Base-by-base conservation (phyloP, 2,888 invertebrate genomes). In the Anthrax anthrax region DNA sequence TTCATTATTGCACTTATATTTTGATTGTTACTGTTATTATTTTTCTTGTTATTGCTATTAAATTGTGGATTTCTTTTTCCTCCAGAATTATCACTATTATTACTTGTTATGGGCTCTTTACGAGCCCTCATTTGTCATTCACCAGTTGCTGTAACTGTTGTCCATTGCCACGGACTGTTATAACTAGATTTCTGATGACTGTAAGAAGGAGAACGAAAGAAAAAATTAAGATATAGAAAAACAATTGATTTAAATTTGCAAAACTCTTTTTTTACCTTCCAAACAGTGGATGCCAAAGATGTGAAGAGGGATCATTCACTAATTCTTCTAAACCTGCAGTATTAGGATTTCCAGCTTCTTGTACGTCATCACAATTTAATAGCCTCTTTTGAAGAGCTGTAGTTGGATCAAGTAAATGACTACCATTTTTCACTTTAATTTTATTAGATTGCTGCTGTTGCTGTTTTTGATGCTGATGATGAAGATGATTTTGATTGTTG, bases 271-370 rank as follows among this genome's bases (percentile, higher is more conserved):
- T 2, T 81, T 72, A 87, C 86, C 84, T 86, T 75, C 85, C 83
- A 65, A 87, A 87, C 42, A 87, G 73, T 46, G 87, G 87, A 71
- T 87, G 86, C 87, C 87, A 87, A 43, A 87, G 70, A 53, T 82
- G 81, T 57, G 80, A 75, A 56, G 80, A 76, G 42, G 78, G 72
- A 53, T 75, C 75, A 48, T 71, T 67, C 56, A 69, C 58, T 39
- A 67, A 54, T 50, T 70, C 71, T 47, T 77, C 78, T 6, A 75
- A 71, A n/a, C n/a, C n/a, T n/a, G n/a, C n/a, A n/a, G n/a, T n/a
- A 48, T 73, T 73, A 54, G 73, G 73, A 62, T 78, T 78, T 54
- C 78, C 78, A 38, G 78, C 77, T 61, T 79, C 79, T 2, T 77
- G 71, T 56, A 69, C 58, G 36, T 73, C 73, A 37, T 78, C 78